Evolutionary conservation across 2,797 vertebrate species (phyloP).

Genomic region (Rhodeus uyekii): DNA sequence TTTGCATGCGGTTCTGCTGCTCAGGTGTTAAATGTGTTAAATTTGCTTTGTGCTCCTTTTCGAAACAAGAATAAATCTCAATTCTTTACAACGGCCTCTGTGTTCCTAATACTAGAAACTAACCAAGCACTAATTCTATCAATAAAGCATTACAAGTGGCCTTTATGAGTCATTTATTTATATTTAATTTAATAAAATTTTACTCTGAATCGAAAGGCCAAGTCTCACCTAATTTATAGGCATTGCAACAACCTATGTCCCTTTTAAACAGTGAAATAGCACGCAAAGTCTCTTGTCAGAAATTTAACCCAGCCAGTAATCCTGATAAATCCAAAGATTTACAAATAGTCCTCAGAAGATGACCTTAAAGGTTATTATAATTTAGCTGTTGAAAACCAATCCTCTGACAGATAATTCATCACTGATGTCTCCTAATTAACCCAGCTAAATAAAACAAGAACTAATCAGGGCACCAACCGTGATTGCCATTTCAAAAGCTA

Average conservation of each 20-base stretch:
- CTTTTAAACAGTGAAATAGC: constrained; percentile 41
- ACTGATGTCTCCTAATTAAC: constrained; percentile 52
- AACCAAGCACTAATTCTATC: constrained; percentile 21
- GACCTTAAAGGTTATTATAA: constrained; percentile 57
- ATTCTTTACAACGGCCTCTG: neutral
- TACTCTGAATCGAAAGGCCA: constrained; percentile 46
- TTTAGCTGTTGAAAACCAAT: constrained; percentile 52
- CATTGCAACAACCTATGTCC: constrained; percentile 41
- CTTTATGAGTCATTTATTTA: constrained; percentile 43
- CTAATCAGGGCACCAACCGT: constrained; percentile 8
- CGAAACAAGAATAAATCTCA: neutral
- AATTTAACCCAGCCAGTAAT: constrained; percentile 48
- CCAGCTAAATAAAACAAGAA: constrained; percentile 39
- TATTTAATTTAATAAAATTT: constrained; percentile 50
- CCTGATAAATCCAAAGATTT: constrained; percentile 51
- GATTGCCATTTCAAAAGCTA: constrained; percentile 30
- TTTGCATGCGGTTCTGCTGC: constrained; percentile 17
- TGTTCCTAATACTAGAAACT: neutral
- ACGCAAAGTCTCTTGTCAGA: constrained; percentile 30
- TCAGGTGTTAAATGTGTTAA: constrained; percentile 15
- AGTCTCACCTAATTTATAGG: constrained; percentile 42
- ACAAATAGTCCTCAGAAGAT: constrained; percentile 45
- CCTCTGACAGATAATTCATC: constrained; percentile 45
- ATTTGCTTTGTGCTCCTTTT: neutral
- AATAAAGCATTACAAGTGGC: constrained; percentile 39